A percentile compares a stretch with the other conserved stretches of the same genome.
Evolutionary conservation across 2,113 vertebrate species (phyloP).

Genomic region (Cygnus buccinator): DNA sequence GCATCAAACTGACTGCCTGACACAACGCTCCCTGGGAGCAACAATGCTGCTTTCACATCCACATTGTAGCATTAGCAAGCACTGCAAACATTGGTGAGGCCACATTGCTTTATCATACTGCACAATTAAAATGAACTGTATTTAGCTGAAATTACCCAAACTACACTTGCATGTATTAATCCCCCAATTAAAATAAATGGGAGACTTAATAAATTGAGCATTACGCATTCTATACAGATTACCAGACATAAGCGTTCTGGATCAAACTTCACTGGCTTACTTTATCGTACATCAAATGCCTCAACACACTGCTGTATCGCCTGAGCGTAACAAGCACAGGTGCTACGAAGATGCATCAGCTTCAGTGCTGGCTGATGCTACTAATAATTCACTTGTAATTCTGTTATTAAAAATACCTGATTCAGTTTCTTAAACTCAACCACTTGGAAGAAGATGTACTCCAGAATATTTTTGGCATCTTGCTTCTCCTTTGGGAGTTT

Average conservation of each 20-base stretch:
- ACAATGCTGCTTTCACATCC: not conserved
- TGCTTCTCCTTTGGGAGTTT: constrained; percentile 90
- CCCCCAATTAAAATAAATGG: not conserved
- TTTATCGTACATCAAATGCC: not conserved
- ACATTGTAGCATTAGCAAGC: not conserved
- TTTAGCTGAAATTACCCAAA: not conserved
- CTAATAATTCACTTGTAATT: not conserved
- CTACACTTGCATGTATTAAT: not conserved
- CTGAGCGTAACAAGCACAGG: not conserved
- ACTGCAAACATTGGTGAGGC: not conserved
- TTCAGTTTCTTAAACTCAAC: constrained; percentile 98
- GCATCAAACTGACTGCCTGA: not conserved
- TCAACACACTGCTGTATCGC: not conserved
- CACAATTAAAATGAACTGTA: not conserved
- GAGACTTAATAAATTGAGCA: not conserved
- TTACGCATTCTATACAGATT: not conserved
- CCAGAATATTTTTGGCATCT: constrained; percentile 92
- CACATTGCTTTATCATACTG: not conserved
- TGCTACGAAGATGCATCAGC: not conserved
- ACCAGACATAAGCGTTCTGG: not conserved
- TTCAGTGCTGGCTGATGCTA: not conserved
- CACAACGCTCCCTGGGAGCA: not conserved
- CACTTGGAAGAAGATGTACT: constrained; percentile 95
- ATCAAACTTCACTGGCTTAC: not conserved
- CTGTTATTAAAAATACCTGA: constrained; percentile 80